Conservation (phyloP, 2,797 vertebrate species). For the Trachurus trachurus region DNA sequence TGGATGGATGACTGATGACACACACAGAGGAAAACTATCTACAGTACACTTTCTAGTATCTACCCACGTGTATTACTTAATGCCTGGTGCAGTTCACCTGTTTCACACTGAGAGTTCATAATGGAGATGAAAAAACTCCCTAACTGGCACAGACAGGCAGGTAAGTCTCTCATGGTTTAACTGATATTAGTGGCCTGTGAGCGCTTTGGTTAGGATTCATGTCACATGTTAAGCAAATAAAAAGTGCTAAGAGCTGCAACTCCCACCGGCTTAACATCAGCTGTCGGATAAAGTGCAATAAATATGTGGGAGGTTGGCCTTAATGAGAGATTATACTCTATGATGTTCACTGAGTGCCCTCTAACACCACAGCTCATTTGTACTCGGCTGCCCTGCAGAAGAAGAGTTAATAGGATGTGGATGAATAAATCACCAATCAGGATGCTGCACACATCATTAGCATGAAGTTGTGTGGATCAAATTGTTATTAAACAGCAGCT, state of each 20-base stretch:
- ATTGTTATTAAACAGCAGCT: slow-evolving; percentile 8
- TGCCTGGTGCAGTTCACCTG: too few species aligned
- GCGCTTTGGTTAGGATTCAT: neutral
- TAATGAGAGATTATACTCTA: slow-evolving; percentile 50
- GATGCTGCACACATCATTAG: slow-evolving; percentile 43
- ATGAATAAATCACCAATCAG: slow-evolving; percentile 46
- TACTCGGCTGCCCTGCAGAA: slow-evolving; percentile 50
- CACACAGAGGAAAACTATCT: too few species aligned
- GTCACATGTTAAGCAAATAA: slow-evolving; percentile 24
- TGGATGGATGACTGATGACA: too few species aligned
- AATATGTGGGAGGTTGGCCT: slow-evolving; percentile 3
- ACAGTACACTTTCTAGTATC: neutral
- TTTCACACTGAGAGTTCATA: neutral
- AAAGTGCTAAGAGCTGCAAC: neutral
- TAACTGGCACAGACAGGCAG: neutral
- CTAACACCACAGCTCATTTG: slow-evolving; percentile 48
- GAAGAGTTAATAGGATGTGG: slow-evolving; percentile 52
- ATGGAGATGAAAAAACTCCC: too few species aligned
- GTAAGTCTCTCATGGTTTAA: neutral
- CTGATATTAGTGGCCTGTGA: neutral
- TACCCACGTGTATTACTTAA: neutral
- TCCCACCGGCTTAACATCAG: slow-evolving; percentile 31
- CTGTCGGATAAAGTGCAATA: slow-evolving; percentile 9
- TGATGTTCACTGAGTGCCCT: slow-evolving; percentile 41
- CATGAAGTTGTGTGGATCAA: slow-evolving; percentile 2